phyloP scores from a whole-genome alignment of 2,113 vertebrate species.

The Xenus cinereus region DNA sequence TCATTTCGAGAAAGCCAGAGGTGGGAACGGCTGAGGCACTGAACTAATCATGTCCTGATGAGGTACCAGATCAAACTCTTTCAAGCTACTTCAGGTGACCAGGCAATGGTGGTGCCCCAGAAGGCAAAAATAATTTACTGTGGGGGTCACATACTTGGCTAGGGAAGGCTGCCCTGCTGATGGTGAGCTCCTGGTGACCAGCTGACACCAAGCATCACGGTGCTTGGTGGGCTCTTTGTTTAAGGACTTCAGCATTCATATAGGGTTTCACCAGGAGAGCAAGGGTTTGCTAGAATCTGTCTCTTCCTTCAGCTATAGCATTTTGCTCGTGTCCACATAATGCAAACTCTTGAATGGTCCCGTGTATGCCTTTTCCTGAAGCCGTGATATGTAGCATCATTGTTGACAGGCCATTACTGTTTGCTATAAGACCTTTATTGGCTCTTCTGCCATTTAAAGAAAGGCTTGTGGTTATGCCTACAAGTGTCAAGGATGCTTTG shows the following conservation, averaged over 20 bases:
- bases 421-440: not conserved
- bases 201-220: not conserved
- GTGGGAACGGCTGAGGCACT: not conserved
- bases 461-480: not conserved
- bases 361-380: not conserved
- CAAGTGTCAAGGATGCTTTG: not conserved
- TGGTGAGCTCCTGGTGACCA: not conserved
- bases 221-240: not conserved
- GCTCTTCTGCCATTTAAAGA: not conserved
- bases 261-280: not conserved
- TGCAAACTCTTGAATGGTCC: not conserved
- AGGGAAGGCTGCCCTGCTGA: not conserved
- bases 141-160: accelerated
- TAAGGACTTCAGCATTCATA: not conserved
- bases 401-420: not conserved
- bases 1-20: not conserved
- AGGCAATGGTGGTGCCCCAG: not conserved
- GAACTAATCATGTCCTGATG: not conserved
- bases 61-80: not conserved
- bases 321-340: not conserved
- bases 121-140: not conserved
- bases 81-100: not conserved
- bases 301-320: not conserved
- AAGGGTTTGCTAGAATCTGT: not conserved
- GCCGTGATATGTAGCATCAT: accelerated